Percentiles rank a stretch among this genome's conserved stretches.
phyloP scores from a whole-genome alignment of 2,797 vertebrate genomes.

The Gastrophryne carolinensis region DNA sequence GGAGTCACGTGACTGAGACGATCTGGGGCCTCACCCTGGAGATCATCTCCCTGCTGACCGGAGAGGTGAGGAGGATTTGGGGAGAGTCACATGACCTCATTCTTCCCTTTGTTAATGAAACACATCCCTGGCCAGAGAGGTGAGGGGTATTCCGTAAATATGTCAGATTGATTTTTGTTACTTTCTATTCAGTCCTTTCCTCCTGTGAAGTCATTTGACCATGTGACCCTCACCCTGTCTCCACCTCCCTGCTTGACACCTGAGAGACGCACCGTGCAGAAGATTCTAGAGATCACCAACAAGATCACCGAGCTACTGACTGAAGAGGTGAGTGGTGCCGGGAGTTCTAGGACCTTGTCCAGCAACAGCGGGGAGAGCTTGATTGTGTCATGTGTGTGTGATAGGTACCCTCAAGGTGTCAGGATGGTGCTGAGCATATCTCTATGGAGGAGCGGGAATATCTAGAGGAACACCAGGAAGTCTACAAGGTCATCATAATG shows the following conservation, averaged over 20 bases:
- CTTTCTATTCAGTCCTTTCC: neutral
- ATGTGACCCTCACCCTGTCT: neutral
- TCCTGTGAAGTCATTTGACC: neutral
- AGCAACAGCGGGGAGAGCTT: neutral
- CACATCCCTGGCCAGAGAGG: neutral
- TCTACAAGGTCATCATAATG: neutral
- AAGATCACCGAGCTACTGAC: neutral
- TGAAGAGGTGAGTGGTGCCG: neutral
- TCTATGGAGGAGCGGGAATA: slow-evolving; percentile 5
- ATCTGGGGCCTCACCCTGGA: too few species aligned
- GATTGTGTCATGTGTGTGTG: neutral
- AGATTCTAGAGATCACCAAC: neutral
- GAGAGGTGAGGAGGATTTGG: neutral
- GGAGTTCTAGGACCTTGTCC: neutral
- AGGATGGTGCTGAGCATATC: neutral
- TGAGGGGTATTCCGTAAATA: neutral
- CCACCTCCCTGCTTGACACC: neutral
- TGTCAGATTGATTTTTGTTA: neutral
- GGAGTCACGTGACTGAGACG: too few species aligned
- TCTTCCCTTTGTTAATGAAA: neutral
- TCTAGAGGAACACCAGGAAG: neutral
- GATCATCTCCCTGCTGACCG: neutral
- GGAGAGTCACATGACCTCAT: neutral
- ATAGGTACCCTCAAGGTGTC: neutral
- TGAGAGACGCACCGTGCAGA: neutral